Percentiles rank a stretch among this genome's conserved stretches.
These are phyloP conservation scores for Clupea harengus DNA, from an alignment of 2,113 vertebrate genomes.

Conservation along the genomic window DNA sequence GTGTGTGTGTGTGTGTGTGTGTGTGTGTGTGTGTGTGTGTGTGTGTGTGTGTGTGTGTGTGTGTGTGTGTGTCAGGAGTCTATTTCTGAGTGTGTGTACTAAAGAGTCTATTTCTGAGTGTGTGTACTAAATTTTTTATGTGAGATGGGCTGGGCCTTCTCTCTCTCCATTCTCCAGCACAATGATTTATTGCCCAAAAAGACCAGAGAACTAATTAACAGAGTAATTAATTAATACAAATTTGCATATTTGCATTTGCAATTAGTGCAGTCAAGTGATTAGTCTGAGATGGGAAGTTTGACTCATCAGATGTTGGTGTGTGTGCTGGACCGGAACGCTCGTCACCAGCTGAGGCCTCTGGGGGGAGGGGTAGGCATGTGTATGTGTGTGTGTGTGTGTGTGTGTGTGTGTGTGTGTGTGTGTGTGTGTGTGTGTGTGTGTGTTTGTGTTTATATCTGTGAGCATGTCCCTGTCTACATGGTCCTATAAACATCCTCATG, in stretches of 20 bases:
- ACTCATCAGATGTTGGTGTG: slow-evolving; percentile 96
- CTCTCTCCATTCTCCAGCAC: slow-evolving; percentile 89
- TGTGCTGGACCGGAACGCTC: slow-evolving; percentile 88
- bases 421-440: slow-evolving; percentile 36
- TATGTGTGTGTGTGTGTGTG: slow-evolving; percentile 31
- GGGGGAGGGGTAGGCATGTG: slow-evolving; percentile 59
- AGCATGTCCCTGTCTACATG: slow-evolving; percentile 27
- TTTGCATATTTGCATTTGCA: slow-evolving; percentile 99
- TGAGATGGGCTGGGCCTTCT: slow-evolving; percentile 78
- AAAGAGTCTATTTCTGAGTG: slow-evolving; percentile 70
- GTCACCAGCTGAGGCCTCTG: slow-evolving; percentile 94
- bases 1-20: too few species aligned
- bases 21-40: too few species aligned
- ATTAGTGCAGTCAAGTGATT: slow-evolving; percentile 99
- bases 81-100: not conserved
- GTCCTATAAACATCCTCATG: slow-evolving; percentile 18
- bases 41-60: too few species aligned
- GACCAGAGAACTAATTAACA: slow-evolving; percentile 99
- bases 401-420: slow-evolving; percentile 32
- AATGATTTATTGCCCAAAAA: slow-evolving; percentile 99
- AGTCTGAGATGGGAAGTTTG: slow-evolving; percentile 99
- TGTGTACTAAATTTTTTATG: slow-evolving; percentile 87
- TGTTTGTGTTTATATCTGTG: slow-evolving; percentile 35
- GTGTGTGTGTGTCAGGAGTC: too few species aligned
- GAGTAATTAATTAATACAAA: slow-evolving; percentile 99